Percentiles rank a stretch among this genome's conserved stretches.
Conservation (phyloP, 92 coral and sea anemone species). For the Pocillopora meandrina region DNA sequence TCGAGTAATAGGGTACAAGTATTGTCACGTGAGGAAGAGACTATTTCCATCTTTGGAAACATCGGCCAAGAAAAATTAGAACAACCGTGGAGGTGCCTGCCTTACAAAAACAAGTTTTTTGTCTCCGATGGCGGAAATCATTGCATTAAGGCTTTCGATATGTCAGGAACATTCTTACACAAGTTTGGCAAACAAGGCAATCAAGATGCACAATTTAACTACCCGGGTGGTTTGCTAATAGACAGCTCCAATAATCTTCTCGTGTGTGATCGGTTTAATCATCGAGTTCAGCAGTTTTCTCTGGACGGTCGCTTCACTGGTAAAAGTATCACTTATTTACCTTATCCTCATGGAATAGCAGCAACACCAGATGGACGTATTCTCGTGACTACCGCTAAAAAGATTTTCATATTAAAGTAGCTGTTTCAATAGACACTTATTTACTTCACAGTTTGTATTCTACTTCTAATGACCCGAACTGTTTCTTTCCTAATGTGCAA, state of each 20-base stretch:
- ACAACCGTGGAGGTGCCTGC: not conserved
- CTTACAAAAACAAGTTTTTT: not conserved
- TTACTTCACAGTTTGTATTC: too few species aligned
- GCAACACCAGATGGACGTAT: not conserved
- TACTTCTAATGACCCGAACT: too few species aligned
- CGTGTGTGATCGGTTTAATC: not conserved
- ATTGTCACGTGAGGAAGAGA: not conserved
- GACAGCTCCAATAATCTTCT: not conserved
- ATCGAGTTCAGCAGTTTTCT: not conserved
- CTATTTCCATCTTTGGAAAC: too few species aligned
- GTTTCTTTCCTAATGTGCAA: too few species aligned
- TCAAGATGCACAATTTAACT: not conserved
- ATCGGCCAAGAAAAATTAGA: not conserved
- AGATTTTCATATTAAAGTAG: too few species aligned
- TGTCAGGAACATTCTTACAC: not conserved
- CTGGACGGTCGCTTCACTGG: not conserved
- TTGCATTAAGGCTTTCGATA: not conserved
- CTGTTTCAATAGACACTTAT: too few species aligned
- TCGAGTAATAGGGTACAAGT: not conserved
- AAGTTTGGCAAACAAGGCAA: not conserved
- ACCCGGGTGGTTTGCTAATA: not conserved
- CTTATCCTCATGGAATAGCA: not conserved
- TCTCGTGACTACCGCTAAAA: too few species aligned
- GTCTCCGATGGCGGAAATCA: not conserved
- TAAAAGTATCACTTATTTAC: not conserved